Base-by-base conservation (phyloP, 1,140 invertebrate species). In the Andrena cerasifolii region DNA sequence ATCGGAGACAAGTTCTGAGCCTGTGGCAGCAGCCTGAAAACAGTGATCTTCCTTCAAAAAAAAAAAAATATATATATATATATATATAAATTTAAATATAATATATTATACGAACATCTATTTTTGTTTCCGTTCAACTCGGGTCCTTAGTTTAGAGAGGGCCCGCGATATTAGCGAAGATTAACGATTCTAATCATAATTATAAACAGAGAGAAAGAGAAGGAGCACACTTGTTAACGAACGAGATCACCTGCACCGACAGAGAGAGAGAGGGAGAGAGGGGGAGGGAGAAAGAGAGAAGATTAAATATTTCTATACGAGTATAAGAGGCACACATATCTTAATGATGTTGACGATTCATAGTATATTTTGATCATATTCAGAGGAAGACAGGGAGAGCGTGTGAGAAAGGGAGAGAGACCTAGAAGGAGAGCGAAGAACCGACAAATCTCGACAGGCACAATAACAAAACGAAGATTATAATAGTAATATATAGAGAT, bases 291-390 rank as follows among this genome's bases (percentile, higher is more conserved):
- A 51, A 21, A 72, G 43, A 74, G 31, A 67, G 45, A 45, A 45
- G 28, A 51, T 65, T 53, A 49, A 82, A 77, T 83, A 85, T 77
- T 83, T 84, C 74, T 85, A 75, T 86, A 83, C 28, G 36, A 40
- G 58, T 56, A 40, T 61, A 65, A 54, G 49, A 73, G 40, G 82
- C 73, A 79, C 71, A 86, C 79, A 89, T 88, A 87, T 84, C 85
- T 80, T 84, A 85, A 78, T 12, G 66, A 83, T 79, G 86, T 89
- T 88, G 83, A 86, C 58, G 70, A 89, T 89, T 88, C 75, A 89
- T 80, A 89, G 86, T 89, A 88, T 89, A 89, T 89, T 88, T 89
- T 89, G 77, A 47, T 84, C 72, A 85, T 84, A 84, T 33, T 8
- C 43, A 78, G 43, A 78, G 21, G 28, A 24, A 61, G 61, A 59